These are phyloP conservation scores for Eueremaeus valkanovi DNA, from an alignment of 2,888 invertebrate species.

Conservation along the genomic window DNA sequence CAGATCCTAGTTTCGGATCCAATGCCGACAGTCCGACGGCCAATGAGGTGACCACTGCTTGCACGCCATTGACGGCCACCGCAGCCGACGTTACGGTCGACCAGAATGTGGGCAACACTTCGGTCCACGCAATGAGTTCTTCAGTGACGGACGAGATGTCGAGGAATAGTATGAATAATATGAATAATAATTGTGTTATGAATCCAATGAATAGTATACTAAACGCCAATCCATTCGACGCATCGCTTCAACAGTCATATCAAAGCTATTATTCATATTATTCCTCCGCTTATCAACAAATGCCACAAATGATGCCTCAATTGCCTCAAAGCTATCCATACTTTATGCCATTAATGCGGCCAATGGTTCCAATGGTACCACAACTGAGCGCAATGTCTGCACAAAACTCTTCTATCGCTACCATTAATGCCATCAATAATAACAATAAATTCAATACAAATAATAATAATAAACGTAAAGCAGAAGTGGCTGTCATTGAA, in stretches of 20 bases:
- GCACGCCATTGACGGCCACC: neutral
- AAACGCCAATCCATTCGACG: neutral
- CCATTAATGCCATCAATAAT: neutral
- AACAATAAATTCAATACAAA: constrained; percentile 8
- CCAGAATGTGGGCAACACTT: neutral
- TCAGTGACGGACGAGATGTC: neutral
- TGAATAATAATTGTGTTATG: too few relatives aligned
- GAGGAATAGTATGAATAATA: too few relatives aligned
- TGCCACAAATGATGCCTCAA: constrained; percentile 13
- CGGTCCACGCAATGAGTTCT: neutral
- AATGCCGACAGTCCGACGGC: neutral
- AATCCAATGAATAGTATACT: too few relatives aligned
- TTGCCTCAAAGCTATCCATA: constrained; percentile 2
- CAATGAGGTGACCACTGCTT: neutral
- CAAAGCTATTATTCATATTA: constrained; percentile 3
- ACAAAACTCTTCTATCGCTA: neutral
- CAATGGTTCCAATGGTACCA: constrained; percentile 1
- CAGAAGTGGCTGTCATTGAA: neutral
- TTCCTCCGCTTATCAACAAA: constrained; percentile 1
- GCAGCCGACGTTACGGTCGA: neutral
- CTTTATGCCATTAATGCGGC: constrained; percentile 1
- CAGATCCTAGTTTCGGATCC: neutral
- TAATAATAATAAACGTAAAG: neutral
- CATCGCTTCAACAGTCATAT: neutral
- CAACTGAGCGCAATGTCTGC: neutral